Base-by-base conservation (phyloP, 2,888 invertebrate species). In the Drosophila rellima region DNA sequence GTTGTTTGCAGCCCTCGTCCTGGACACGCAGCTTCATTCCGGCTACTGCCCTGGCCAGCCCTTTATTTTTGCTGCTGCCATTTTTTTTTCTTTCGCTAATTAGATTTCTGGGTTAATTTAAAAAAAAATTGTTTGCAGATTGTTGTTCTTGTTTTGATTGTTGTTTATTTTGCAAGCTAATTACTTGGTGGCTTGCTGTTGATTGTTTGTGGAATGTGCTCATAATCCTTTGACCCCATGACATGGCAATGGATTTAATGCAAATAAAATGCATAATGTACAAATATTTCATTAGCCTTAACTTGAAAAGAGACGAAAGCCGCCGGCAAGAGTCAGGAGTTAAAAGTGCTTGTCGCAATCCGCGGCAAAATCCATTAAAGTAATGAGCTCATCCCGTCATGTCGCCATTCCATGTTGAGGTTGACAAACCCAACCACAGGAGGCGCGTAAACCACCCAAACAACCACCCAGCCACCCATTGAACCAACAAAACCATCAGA, bases 81-180 rank as follows among this genome's bases (percentile, higher is more conserved):
- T 52, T 50, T 54, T 65, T 29, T 56, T 59, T 61, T 29, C 69
- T 60, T 63, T 65, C 62, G 68, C 80, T 90, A 90, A 90, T 89
- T 89, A 90, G 86, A 88, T 89, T 90, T 90, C 86, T 90, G 78
- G 89, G 90, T 90, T 90, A 90, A 80, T 82, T 78, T 68, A 56
- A 57, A 55, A 33, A 47, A 69, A 11, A 18, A 54, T 2, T 74
- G 78, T 77, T 78, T 56, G 54, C 52, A 31, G 68, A 35, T 6
- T 35, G 68, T 62, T 48, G 42, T 59, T 69, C n/a, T 5, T 33
- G 54, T 47, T 62, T 39, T 33, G 39, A 62, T 65, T 56, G 57
- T 75, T 77, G 67, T 83, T 82, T 68, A 70, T 84, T 82, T 80
- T 67, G 78, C 68, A 44, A 64, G 80, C 82, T 82, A 87, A 87